phyloP scores from a whole-genome alignment of 2,797 vertebrate species.

The Bucorvus abyssinicus region DNA sequence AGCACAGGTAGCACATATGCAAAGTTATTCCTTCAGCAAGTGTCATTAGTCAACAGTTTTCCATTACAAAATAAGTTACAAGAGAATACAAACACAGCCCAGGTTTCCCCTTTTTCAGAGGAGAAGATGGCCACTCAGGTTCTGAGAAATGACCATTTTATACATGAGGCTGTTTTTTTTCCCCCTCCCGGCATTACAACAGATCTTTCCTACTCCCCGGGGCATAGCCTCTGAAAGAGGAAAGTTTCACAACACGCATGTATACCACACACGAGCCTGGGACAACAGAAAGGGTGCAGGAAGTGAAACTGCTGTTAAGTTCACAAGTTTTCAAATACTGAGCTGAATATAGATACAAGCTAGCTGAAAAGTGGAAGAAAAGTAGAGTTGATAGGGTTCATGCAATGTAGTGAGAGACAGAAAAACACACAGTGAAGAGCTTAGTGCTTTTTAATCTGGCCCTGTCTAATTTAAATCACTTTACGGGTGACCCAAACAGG shows the following conservation, averaged over 20 bases:
- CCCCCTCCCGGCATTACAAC: neutral
- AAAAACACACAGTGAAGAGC: neutral
- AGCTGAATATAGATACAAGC: neutral
- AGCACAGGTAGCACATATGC: neutral
- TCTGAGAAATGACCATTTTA: neutral
- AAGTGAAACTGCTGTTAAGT: conserved; percentile 14
- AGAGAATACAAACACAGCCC: neutral
- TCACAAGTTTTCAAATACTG: conserved; percentile 3
- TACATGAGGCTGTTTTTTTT: neutral
- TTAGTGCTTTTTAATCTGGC: neutral
- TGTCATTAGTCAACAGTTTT: neutral
- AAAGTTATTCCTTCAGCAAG: neutral
- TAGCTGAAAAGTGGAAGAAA: neutral
- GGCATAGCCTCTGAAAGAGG: neutral
- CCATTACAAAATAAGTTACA: neutral
- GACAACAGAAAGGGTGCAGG: neutral
- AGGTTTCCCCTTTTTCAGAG: neutral
- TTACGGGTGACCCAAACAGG: neutral
- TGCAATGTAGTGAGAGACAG: neutral
- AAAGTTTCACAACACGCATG: neutral
- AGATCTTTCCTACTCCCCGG: neutral
- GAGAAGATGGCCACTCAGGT: neutral
- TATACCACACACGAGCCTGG: neutral
- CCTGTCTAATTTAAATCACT: neutral
- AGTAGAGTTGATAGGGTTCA: neutral